Evolutionary conservation across 2,888 invertebrate species (phyloP).

Genomic region (Toxonevra muliebris): DNA sequence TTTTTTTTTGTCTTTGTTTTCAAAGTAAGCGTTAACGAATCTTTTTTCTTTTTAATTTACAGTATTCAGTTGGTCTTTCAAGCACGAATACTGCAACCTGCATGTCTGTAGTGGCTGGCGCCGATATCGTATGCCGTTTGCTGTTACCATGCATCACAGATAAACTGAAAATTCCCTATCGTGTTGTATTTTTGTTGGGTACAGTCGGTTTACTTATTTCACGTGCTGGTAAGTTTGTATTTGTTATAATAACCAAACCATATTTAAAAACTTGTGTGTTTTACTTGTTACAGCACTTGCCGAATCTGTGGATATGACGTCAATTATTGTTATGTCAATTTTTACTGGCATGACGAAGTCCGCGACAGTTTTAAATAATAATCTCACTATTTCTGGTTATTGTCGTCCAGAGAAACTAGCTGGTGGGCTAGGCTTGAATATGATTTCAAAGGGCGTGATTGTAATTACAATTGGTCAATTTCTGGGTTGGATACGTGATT

Average conservation of each 20-base stretch:
- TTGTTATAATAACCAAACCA: background rate
- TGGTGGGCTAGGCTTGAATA: conserved; percentile 76
- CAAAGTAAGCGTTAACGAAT: too few relatives aligned
- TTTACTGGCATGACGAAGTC: conserved; percentile 78
- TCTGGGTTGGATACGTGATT: conserved; percentile 74
- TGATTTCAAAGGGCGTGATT: conserved; percentile 76
- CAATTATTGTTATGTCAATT: conserved; percentile 69
- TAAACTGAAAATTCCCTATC: conserved; percentile 70
- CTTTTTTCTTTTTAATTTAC: conserved; percentile 17
- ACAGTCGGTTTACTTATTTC: conserved; percentile 69
- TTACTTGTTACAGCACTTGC: conserved; percentile 67
- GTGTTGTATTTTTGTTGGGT: conserved; percentile 72
- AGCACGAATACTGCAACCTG: conserved; percentile 71
- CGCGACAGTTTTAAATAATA: conserved; percentile 77
- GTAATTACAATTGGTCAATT: conserved; percentile 74
- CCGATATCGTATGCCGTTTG: conserved; percentile 75
- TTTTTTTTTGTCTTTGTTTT: too few relatives aligned
- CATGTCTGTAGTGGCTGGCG: conserved; percentile 76
- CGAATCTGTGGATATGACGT: conserved; percentile 68
- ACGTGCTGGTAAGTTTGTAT: conserved; percentile 47
- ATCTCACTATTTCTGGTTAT: conserved; percentile 74
- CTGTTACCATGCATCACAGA: conserved; percentile 73
- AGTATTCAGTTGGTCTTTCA: conserved; percentile 60
- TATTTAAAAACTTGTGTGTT: too few relatives aligned
- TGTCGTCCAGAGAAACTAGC: conserved; percentile 71